Evolutionary conservation across 1,140 invertebrate genomes (phyloP), one percentile per base, ranked within the genome.

Genomic region (Trypoxylus dichotomus): DNA sequence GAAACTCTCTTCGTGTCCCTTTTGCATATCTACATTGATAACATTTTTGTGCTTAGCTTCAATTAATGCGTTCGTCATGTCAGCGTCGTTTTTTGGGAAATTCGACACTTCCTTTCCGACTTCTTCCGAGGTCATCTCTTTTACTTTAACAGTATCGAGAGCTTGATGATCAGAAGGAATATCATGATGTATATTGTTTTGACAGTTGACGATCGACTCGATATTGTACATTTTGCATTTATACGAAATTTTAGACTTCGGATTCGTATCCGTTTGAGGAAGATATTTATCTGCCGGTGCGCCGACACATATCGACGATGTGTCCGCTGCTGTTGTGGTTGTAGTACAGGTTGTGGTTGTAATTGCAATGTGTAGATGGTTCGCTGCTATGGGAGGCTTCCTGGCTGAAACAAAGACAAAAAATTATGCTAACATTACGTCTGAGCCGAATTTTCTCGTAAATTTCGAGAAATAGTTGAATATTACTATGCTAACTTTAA

Each of bases 351-450:
- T 54, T 75, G 72, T 24, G 41, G 75, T 63, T 74, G 68, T 54
- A 73, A 77, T 68, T 68, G 60, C 60, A 68, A 13, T 19, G 75
- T 71, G 72, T 54, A 54, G 27, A 19, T 42, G 54, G 24, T 75
- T 82, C 54, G 78, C 79, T 80, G 80, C 79, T 83, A 84, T 81
- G 78, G 80, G 81, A 79, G 82, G 79, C 83, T 85, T 84, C 83
- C 84, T 85, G 81, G 82, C 84, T 85, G 81, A 81, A 85, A 85
- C 83, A 84, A 85, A 83, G 79, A 81, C 80, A 82, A 81, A 78
- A 68, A 78, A 78, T 78, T 75, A 77, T 79, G 75, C 79, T 73
- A 80, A 80, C 74, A 29, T 75, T 75, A 41, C 72, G 29, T 42
- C 25, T 68, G 27, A 68, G 8, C 24, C 10, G 60, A 24, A 54